Evolutionary conservation across 64 coral and sea anemone genomes (phyloP).

Genomic region (Acropora yongei): DNA sequence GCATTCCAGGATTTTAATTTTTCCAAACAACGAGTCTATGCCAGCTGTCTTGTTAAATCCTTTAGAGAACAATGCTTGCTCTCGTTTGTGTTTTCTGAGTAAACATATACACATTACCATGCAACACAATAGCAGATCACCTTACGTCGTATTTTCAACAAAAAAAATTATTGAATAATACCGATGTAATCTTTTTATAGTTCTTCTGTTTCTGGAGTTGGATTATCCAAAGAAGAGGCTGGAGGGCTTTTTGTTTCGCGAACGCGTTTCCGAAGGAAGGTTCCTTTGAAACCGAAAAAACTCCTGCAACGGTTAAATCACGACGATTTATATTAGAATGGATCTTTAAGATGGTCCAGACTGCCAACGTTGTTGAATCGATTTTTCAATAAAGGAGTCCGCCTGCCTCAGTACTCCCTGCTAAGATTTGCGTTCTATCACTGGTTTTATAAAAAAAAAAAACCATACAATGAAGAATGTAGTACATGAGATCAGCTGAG

Average conservation of each 20-base stretch:
- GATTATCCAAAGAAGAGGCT: not conserved
- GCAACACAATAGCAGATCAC: not conserved
- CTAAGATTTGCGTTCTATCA: too few species aligned
- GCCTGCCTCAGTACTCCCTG: too few species aligned
- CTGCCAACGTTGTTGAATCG: too few species aligned
- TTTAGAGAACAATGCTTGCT: not conserved
- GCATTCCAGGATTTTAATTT: too few species aligned
- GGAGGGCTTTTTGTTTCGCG: not conserved
- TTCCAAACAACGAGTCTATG: too few species aligned
- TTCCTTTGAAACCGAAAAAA: not conserved
- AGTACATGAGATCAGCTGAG: too few species aligned
- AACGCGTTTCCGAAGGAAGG: not conserved
- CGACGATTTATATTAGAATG: too few species aligned
- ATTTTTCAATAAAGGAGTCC: too few species aligned
- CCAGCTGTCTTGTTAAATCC: not conserved
- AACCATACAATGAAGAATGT: too few species aligned
- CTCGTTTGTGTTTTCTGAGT: not conserved
- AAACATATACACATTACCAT: not conserved
- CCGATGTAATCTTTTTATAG: not conserved
- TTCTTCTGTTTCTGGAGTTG: not conserved
- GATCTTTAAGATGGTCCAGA: too few species aligned
- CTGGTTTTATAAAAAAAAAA: too few species aligned
- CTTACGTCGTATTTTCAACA: not conserved
- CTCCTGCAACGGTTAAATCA: too few species aligned
- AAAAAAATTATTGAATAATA: not conserved